Percentiles rank a stretch among this genome's conserved stretches.
Evolutionary conservation across 2,888 invertebrate species (phyloP).

Genomic region (Coelinius sp.): DNA sequence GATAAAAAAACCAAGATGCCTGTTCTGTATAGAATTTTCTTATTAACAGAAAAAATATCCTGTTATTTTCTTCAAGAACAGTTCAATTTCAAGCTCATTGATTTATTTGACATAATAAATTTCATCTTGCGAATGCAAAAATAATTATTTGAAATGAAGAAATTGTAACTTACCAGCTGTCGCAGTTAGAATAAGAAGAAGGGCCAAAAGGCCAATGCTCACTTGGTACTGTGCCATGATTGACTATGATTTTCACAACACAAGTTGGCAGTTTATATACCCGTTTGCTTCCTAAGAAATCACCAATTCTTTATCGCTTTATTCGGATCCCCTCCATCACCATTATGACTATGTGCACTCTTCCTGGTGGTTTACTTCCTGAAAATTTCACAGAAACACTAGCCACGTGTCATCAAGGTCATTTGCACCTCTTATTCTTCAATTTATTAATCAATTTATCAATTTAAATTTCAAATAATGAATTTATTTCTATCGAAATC

Average conservation of each 20-base stretch:
- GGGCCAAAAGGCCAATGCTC: constrained; percentile 53
- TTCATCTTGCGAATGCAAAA: no score
- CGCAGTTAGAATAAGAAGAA: constrained; percentile 38
- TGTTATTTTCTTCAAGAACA: no score
- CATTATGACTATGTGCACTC: no score
- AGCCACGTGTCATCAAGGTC: constrained; percentile 10
- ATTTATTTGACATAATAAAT: no score
- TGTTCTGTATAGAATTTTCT: no score
- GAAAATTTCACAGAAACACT: not conserved
- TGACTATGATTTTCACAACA: constrained; percentile 45
- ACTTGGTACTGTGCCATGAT: constrained; percentile 54
- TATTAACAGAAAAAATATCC: no score
- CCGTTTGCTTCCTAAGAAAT: constrained; percentile 49
- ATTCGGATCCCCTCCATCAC: not conserved
- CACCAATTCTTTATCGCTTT: constrained; percentile 27
- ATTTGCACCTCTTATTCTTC: not conserved
- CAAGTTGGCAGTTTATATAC: constrained; percentile 52
- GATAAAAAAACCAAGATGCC: no score
- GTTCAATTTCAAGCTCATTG: no score
- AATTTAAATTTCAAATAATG: no score
- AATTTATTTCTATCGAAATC: no score
- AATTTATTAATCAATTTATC: not conserved
- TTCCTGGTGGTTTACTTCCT: constrained; percentile 12
- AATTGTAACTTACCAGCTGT: constrained; percentile 9
- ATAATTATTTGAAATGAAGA: no score